Evolutionary conservation across 1,140 invertebrate genomes (phyloP).

Genomic region (Diorhabda sublineata): DNA sequence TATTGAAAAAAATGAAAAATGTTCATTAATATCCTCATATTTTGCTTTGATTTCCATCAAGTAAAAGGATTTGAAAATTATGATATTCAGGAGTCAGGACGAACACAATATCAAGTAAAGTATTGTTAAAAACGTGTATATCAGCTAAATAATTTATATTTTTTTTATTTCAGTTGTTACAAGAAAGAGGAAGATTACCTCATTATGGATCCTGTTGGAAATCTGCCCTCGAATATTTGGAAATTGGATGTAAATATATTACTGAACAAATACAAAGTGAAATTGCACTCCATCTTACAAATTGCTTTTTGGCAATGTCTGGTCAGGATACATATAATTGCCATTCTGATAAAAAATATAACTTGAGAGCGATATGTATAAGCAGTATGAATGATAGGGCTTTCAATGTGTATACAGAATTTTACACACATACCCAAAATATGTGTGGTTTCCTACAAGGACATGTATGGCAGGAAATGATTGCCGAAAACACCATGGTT

Average conservation of each 20-base stretch:
- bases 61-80: constrained; percentile 10
- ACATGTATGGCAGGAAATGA: constrained; percentile 63
- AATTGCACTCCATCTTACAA: constrained; percentile 59
- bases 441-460: constrained; percentile 65
- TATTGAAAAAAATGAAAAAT: neutral
- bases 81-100: constrained; percentile 41
- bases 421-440: constrained; percentile 66
- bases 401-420: constrained; percentile 60
- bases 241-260: constrained; percentile 56
- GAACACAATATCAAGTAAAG: constrained; percentile 41
- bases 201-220: constrained; percentile 63
- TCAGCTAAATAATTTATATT: neutral
- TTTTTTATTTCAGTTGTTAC: constrained; percentile 35
- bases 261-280: constrained; percentile 58
- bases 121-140: neutral
- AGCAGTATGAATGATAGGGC: constrained; percentile 55
- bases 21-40: neutral
- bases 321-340: constrained; percentile 55
- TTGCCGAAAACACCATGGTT: constrained; percentile 49
- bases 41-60: neutral
- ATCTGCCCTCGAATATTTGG: constrained; percentile 51
- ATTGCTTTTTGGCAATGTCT: constrained; percentile 64
- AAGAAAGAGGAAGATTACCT: constrained; percentile 47
- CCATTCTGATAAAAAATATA: constrained; percentile 44
- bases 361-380: constrained; percentile 52